phyloP scores from a whole-genome alignment of 2,888 invertebrate species.

The Chesias legatella region DNA sequence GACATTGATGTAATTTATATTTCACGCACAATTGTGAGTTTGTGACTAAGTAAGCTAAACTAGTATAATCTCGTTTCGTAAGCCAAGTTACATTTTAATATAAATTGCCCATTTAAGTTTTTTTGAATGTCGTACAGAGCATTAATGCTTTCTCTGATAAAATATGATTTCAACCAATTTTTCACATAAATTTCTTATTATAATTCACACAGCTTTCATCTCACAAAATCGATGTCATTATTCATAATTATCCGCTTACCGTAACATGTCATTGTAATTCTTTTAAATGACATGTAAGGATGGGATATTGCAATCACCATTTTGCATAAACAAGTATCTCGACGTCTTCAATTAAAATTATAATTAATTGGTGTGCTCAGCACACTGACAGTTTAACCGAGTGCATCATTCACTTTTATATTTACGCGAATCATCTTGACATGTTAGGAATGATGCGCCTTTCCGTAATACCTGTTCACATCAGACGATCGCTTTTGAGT shows the following conservation, averaged over 20 bases:
- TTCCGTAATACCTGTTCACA: conserved; percentile 47
- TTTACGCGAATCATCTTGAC: conserved; percentile 70
- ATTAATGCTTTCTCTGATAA: background rate
- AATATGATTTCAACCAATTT: conserved; percentile 9
- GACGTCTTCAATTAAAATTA: conserved; percentile 69
- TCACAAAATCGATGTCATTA: conserved; percentile 19
- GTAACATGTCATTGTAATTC: conserved; percentile 32
- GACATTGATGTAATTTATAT: too few relatives aligned
- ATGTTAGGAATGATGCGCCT: conserved; percentile 59
- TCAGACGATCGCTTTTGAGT: conserved; percentile 28
- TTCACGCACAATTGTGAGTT: too few relatives aligned
- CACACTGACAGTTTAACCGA: conserved; percentile 62
- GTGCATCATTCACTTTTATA: conserved; percentile 73
- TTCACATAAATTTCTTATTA: conserved; percentile 7
- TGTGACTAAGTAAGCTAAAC: too few relatives aligned
- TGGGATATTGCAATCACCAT: conserved; percentile 44
- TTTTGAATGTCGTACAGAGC: too few relatives aligned
- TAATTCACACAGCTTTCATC: conserved; percentile 6
- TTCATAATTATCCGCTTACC: conserved; percentile 17
- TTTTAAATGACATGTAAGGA: conserved; percentile 32
- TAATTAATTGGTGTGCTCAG: conserved; percentile 70
- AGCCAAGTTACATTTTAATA: too few relatives aligned
- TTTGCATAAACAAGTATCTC: conserved; percentile 55
- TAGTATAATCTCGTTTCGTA: too few relatives aligned
- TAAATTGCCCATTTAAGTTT: too few relatives aligned